phyloP scores from a whole-genome alignment of 2,797 vertebrate genomes.

The Antrozous pallidus region DNA sequence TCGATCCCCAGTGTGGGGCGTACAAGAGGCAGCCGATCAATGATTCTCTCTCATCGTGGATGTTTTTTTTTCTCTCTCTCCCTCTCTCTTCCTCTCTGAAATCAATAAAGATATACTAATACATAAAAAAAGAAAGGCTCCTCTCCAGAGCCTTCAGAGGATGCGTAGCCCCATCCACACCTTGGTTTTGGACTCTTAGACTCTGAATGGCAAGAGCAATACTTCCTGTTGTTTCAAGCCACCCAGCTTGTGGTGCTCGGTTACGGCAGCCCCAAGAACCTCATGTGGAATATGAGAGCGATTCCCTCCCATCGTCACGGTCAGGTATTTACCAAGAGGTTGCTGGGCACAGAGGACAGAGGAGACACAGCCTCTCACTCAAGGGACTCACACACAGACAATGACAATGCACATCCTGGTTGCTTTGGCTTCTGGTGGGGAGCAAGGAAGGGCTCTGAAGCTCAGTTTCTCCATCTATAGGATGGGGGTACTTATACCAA shows the following conservation, averaged over 20 bases:
- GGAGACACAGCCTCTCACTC: neutral
- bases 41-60: too few relatives aligned
- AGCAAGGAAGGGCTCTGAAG: neutral
- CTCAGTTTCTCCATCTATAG: neutral
- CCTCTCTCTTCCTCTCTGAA: too few relatives aligned
- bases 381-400: neutral
- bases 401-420: accelerated
- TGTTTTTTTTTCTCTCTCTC: too few relatives aligned
- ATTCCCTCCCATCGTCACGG: neutral
- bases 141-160: neutral
- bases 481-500: neutral
- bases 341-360: accelerated
- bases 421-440: neutral
- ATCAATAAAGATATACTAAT: too few relatives aligned
- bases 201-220: neutral
- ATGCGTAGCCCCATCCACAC: accelerated
- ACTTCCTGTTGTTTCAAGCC: neutral
- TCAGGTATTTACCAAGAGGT: neutral
- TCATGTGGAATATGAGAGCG: neutral
- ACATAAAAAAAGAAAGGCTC: too few relatives aligned
- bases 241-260: accelerated
- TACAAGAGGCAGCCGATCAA: too few relatives aligned
- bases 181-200: neutral
- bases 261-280: neutral
- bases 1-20: too few relatives aligned